Conservation (phyloP, 2,888 invertebrate genomes). For the Dynastes tityus region DNA sequence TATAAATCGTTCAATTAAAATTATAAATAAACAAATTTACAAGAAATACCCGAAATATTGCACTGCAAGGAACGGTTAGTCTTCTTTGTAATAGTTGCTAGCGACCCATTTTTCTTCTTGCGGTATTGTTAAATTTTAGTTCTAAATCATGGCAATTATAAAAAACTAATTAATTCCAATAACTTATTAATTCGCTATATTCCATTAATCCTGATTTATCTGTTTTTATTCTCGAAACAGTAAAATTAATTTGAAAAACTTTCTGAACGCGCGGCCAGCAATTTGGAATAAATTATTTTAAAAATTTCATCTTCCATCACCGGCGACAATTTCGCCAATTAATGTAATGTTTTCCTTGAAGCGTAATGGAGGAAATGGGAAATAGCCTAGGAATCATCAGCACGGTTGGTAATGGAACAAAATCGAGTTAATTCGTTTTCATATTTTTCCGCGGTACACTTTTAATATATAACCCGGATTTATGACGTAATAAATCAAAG, state of each 20-base stretch:
- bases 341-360: slow-evolving; percentile 31
- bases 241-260: slow-evolving; percentile 12
- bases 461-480: slow-evolving; percentile 69
- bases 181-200: neutral
- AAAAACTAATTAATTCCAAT: slow-evolving; percentile 43
- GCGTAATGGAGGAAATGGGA: slow-evolving; percentile 7
- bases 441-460: slow-evolving; percentile 65
- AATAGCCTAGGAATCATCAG: slow-evolving; percentile 4
- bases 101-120: no score
- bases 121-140: no score
- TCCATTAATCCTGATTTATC: slow-evolving; percentile 4
- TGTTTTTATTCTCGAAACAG: slow-evolving; percentile 5
- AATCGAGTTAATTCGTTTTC: slow-evolving; percentile 63
- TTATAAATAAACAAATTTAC: no score
- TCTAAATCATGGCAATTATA: no score
- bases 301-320: neutral
- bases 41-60: no score
- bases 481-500: slow-evolving; percentile 70
- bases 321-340: neutral
- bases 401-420: slow-evolving; percentile 34
- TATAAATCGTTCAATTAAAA: no score
- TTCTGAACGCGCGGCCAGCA: neutral
- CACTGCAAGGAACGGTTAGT: no score
- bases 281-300: slow-evolving; percentile 31
- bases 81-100: no score